phyloP scores from a whole-genome alignment of 2,797 vertebrate genomes.

The Holocentrus rufus region DNA sequence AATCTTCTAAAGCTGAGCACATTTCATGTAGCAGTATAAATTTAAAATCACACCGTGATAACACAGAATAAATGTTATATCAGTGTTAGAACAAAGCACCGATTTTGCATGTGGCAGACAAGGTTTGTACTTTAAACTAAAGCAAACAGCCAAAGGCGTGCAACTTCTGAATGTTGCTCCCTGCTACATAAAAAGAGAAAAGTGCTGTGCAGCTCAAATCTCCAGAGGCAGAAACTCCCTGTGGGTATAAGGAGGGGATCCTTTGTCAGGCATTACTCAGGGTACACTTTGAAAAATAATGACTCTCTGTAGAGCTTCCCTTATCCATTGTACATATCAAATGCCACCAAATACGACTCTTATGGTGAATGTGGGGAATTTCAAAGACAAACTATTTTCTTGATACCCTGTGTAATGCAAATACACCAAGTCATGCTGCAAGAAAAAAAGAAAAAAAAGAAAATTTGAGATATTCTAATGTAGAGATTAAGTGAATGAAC shows the following conservation, averaged over 20 bases:
- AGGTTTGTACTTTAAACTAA: slow-evolving; percentile 50
- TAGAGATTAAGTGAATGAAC: background rate
- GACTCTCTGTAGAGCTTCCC: slow-evolving; percentile 49
- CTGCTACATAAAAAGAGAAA: slow-evolving; percentile 62
- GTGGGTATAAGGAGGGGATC: slow-evolving; percentile 61
- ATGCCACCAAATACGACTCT: slow-evolving; percentile 32
- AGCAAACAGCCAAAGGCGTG: slow-evolving; percentile 72
- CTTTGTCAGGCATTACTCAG: slow-evolving; percentile 63
- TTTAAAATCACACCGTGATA: slow-evolving; percentile 24
- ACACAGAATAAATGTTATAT: slow-evolving; percentile 40
- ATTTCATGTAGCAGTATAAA: slow-evolving; percentile 34
- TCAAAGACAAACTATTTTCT: slow-evolving; percentile 21
- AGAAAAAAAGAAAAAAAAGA: background rate
- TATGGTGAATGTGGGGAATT: slow-evolving; percentile 2
- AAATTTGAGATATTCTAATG: background rate
- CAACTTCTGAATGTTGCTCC: slow-evolving; percentile 46
- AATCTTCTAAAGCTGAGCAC: background rate
- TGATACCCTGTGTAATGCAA: background rate
- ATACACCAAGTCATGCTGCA: background rate
- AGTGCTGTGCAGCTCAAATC: slow-evolving; percentile 55
- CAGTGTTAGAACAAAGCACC: slow-evolving; percentile 60
- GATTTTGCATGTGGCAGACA: slow-evolving; percentile 39
- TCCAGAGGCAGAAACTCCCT: slow-evolving; percentile 68
- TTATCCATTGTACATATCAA: slow-evolving; percentile 48
- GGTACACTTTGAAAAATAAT: slow-evolving; percentile 69